Percentiles rank a stretch among this genome's conserved stretches.
phyloP scores from a whole-genome alignment of 2,888 invertebrate genomes.

The Macrosiphum euphorbiae region DNA sequence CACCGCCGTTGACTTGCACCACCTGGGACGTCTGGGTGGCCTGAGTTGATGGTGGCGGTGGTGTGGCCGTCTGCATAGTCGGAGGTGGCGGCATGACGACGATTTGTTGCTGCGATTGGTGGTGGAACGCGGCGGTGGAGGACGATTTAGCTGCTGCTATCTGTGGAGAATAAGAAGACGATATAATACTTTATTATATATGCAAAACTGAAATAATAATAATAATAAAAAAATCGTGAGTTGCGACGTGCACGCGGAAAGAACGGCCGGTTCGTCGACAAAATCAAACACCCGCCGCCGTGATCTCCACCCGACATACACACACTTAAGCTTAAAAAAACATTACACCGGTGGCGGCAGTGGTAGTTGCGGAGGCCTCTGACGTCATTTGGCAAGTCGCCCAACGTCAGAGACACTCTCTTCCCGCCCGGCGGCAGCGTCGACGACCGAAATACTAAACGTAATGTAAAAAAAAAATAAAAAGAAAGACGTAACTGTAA shows the following conservation, averaged over 20 bases:
- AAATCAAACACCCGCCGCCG: conserved; percentile 50
- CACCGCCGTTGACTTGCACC: conserved; percentile 69
- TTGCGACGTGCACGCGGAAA: neutral
- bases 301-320: conserved; percentile 10
- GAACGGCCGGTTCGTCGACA: conserved; percentile 1
- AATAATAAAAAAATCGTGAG: neutral
- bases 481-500: conserved; percentile 25
- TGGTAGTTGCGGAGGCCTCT: conserved; percentile 20
- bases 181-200: neutral
- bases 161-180: conserved; percentile 13
- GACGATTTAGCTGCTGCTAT: conserved; percentile 58
- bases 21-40: conserved; percentile 69
- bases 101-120: conserved; percentile 66
- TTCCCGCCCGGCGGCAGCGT: neutral
- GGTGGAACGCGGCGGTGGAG: conserved; percentile 32
- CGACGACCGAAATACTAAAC: conserved; percentile 53
- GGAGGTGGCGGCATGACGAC: conserved; percentile 70
- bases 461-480: conserved; percentile 28
- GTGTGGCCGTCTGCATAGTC: conserved; percentile 68
- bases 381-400: conserved; percentile 63
- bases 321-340: conserved; percentile 40
- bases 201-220: neutral
- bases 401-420: neutral
- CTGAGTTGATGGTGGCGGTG: conserved; percentile 72
- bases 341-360: conserved; percentile 45